Evolutionary conservation across 2,113 vertebrate genomes (phyloP).

Genomic region (Excalfactoria chinensis): DNA sequence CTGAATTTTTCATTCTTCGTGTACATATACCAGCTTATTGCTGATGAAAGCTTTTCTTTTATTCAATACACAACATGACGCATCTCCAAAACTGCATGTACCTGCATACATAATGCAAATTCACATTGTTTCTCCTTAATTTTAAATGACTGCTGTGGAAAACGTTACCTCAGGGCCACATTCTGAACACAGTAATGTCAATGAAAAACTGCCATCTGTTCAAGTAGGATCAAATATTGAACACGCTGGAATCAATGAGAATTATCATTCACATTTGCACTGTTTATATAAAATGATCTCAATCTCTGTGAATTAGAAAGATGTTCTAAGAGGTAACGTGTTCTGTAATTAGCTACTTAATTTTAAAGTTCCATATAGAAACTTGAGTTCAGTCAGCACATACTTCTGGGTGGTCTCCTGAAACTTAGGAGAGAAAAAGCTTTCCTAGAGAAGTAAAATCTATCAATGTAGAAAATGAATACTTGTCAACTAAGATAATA

Average conservation of each 20-base stretch:
- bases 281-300: neutral
- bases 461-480: neutral
- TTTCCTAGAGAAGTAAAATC: neutral
- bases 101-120: neutral
- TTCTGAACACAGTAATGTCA: neutral
- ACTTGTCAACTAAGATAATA: neutral
- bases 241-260: neutral
- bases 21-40: accelerated
- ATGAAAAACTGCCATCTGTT: neutral
- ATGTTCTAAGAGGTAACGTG: neutral
- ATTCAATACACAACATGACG: neutral
- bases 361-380: neutral
- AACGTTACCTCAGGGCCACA: neutral
- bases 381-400: neutral
- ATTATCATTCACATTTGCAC: neutral
- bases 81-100: neutral
- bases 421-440: neutral
- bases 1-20: neutral
- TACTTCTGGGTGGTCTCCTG: neutral
- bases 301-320: neutral
- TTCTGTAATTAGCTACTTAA: neutral
- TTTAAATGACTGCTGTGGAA: neutral
- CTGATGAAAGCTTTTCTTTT: neutral
- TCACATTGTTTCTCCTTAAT: neutral
- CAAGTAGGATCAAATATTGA: neutral